Evolutionary conservation across 2,797 vertebrate genomes (phyloP).

Genomic region (Lagocephalus sceleratus): DNA sequence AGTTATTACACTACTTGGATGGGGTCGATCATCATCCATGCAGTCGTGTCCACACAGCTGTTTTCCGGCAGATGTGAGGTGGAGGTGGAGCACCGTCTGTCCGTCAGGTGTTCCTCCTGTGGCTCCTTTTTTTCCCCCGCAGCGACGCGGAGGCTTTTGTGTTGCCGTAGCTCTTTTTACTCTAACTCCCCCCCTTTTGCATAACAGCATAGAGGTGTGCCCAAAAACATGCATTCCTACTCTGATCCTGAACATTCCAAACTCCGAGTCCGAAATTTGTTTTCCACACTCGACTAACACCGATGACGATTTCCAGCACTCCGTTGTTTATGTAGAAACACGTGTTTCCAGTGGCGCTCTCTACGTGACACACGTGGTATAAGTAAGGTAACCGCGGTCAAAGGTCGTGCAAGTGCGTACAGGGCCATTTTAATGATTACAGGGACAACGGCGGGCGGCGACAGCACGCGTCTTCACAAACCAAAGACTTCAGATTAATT

Average conservation of each 20-base stretch:
- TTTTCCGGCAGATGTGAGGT: constrained; percentile 19
- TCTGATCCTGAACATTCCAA: constrained; percentile 67
- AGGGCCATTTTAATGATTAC: constrained; percentile 54
- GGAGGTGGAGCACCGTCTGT: constrained; percentile 33
- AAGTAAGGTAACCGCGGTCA: too few species aligned
- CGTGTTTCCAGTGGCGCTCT: not conserved
- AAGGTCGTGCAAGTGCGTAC: too few species aligned
- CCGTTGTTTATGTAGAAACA: constrained; percentile 18
- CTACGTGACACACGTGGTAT: too few species aligned
- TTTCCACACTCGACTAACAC: constrained; percentile 44
- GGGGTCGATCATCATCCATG: constrained; percentile 45
- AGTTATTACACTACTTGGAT: constrained; percentile 42
- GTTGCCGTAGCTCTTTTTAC: constrained; percentile 23
- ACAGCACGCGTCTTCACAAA: constrained; percentile 69
- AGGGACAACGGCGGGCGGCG: constrained; percentile 1
- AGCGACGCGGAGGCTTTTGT: constrained; percentile 36
- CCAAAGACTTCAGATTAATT: constrained; percentile 73
- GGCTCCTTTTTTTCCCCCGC: constrained; percentile 24
- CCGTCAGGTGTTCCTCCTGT: constrained; percentile 39
- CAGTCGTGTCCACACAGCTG: constrained; percentile 51
- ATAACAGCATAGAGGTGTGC: constrained; percentile 29
- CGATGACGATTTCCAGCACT: constrained; percentile 35
- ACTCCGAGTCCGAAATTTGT: constrained; percentile 49
- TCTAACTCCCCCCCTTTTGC: constrained; percentile 33
- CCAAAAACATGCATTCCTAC: constrained; percentile 69